Conservation (phyloP, 2,888 invertebrate genomes). For the Cheilosia scutellata region DNA sequence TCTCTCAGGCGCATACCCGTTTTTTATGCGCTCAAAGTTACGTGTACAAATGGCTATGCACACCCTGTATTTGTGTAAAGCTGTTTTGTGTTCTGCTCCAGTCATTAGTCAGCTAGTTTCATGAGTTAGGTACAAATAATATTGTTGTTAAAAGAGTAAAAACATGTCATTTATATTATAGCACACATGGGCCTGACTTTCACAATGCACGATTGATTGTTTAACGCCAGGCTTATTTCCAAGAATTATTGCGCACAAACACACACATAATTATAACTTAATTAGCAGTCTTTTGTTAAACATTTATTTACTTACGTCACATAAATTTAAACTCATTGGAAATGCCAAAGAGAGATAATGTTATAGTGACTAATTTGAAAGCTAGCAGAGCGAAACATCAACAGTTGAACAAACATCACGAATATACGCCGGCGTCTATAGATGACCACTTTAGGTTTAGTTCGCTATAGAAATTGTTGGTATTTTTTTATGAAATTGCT, state of each 20-base stretch:
- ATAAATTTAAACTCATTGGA: constrained; percentile 1
- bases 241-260: not conserved
- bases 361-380: not conserved
- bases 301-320: constrained; percentile 5
- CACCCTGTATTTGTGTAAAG: constrained; percentile 12
- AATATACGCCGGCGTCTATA: not conserved
- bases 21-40: not conserved
- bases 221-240: not conserved
- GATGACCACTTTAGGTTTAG: too few species aligned
- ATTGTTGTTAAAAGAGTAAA: not conserved
- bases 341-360: not conserved
- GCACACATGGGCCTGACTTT: not conserved
- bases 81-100: constrained; percentile 23
- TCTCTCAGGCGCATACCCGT: not conserved
- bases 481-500: too few species aligned
- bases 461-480: too few species aligned
- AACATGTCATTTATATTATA: not conserved
- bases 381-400: not conserved
- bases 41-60: not conserved
- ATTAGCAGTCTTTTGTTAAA: constrained; percentile 1
- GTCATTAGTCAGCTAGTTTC: constrained; percentile 23
- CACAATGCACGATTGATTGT: not conserved
- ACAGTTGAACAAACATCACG: not conserved
- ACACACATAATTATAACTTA: not conserved
- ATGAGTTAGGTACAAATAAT: not conserved